Evolutionary conservation across 2,113 vertebrate species (phyloP), one percentile per base, ranked within the genome.

Genomic region (Panurus biarmicus): DNA sequence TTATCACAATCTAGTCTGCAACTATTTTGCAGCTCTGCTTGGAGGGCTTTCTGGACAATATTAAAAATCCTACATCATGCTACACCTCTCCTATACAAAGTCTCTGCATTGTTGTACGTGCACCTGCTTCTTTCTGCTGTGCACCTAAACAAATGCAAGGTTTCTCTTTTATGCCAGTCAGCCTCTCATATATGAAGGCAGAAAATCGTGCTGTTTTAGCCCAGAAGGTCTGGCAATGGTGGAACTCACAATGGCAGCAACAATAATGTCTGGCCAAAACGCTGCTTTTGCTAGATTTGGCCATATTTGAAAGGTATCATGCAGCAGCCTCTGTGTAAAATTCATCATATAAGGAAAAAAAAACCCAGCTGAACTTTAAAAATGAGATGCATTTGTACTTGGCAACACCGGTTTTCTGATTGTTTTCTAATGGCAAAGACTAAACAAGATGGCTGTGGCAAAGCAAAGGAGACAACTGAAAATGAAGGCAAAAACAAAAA

Each of bases 401-500:
- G 96, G 82, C 87, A 94, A 70, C 75, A 75, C 56, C 33, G 53
- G 20, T 90, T 91, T 87, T 67, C 73, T 50, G 83, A 92, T 93
- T 95, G 91, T 96, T 92, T 96, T 90, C 92, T 84, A 67, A 90
- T 72, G 69, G 89, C 91, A 86, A 92, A 84, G 89, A 60, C 86
- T 87, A 90, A 96, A 89, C 86, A 96, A 96, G 91, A 95, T 93
- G 91, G 83, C 69, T 94, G 92, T 40, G 3, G 67, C 85, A 65
- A 50, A 24, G 82, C 85, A 88, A 96, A 92, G 65, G 86, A 94
- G 88, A 96, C 89, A 95, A 95, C 72, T 60, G 74, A 89, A 95
- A 94, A 81, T 23, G 54, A 94, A 91, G 50, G 60, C 71, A 79
- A 87, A 94, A 89, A 93, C 93, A 95, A 97, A 96, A 96, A 95